Evolutionary conservation across 2,113 vertebrate genomes (phyloP).

Genomic region (Solea solea): DNA sequence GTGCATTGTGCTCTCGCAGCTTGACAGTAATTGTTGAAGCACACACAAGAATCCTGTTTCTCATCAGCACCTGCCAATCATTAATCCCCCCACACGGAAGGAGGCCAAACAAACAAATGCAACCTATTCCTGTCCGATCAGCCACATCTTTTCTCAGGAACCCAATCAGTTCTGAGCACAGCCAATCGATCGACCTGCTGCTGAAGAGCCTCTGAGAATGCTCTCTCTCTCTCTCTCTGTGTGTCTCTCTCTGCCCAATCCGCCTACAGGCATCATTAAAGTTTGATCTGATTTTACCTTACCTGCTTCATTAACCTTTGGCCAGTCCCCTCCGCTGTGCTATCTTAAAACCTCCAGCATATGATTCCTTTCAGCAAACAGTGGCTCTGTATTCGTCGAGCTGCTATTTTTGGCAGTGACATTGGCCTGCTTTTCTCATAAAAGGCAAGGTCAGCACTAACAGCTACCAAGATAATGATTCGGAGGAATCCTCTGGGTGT

Average conservation of each 20-base stretch:
- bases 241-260: background rate
- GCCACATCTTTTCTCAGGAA: conserved; percentile 17
- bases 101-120: background rate
- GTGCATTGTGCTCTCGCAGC: too few species aligned
- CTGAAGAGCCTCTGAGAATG: conserved; percentile 4
- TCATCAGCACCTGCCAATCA: background rate
- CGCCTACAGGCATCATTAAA: conserved; percentile 22
- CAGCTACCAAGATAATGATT: conserved; percentile 7
- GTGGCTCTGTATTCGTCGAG: background rate
- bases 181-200: conserved; percentile 12
- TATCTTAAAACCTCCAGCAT: background rate
- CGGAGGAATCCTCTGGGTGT: conserved; percentile 11
- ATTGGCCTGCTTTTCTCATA: conserved; percentile 16
- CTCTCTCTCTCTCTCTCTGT: too few species aligned
- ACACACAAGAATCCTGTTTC: too few species aligned
- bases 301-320: conserved; percentile 23
- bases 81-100: background rate
- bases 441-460: conserved; percentile 32
- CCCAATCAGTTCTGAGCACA: conserved; percentile 24
- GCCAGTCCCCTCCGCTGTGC: conserved; percentile 4
- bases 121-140: conserved; percentile 30
- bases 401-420: conserved; percentile 31
- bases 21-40: too few species aligned
- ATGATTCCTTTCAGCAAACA: conserved; percentile 22
- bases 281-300: conserved; percentile 28